Evolutionary conservation across 2,113 vertebrate genomes (phyloP).

Genomic region (Eretmochelys imbricata): DNA sequence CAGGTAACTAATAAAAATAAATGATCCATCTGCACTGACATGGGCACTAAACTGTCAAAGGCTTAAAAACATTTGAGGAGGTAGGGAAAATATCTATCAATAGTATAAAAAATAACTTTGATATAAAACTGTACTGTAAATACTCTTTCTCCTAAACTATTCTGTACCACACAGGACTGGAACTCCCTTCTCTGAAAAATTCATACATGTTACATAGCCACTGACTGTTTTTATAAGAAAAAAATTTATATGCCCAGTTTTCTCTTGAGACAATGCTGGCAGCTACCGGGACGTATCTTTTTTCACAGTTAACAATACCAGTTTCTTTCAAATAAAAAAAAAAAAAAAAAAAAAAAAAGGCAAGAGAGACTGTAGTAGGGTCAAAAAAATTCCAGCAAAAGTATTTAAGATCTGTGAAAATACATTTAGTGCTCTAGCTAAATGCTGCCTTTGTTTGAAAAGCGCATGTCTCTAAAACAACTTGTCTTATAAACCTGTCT

Average conservation of each 20-base stretch:
- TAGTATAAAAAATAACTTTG: background rate
- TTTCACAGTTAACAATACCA: slow-evolving; percentile 59
- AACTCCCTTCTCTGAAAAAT: slow-evolving; percentile 72
- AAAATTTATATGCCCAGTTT: slow-evolving; percentile 52
- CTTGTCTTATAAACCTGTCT: slow-evolving; percentile 73
- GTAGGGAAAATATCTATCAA: slow-evolving; percentile 58
- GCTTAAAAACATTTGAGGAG: slow-evolving; percentile 26
- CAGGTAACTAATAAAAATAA: slow-evolving; percentile 74
- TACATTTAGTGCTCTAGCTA: slow-evolving; percentile 70
- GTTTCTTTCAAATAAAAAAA: slow-evolving; percentile 67
- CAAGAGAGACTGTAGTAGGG: background rate
- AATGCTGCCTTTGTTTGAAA: slow-evolving; percentile 72
- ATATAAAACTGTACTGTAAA: slow-evolving; percentile 43
- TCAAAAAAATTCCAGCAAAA: slow-evolving; percentile 75
- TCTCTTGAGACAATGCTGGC: slow-evolving; percentile 60
- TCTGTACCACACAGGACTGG: slow-evolving; percentile 66
- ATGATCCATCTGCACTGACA: slow-evolving; percentile 43
- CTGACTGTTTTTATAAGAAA: slow-evolving; percentile 63
- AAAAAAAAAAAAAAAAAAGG: slow-evolving; percentile 62
- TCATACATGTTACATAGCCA: slow-evolving; percentile 66
- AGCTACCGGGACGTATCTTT: slow-evolving; percentile 65
- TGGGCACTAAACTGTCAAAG: slow-evolving; percentile 42
- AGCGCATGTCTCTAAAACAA: slow-evolving; percentile 68
- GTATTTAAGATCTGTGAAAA: slow-evolving; percentile 75
- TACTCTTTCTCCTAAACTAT: slow-evolving; percentile 57